Evolutionary conservation across 2,888 invertebrate genomes (phyloP), one percentile per base, ranked within the genome.

Genomic region (Uloborus plumipes): DNA sequence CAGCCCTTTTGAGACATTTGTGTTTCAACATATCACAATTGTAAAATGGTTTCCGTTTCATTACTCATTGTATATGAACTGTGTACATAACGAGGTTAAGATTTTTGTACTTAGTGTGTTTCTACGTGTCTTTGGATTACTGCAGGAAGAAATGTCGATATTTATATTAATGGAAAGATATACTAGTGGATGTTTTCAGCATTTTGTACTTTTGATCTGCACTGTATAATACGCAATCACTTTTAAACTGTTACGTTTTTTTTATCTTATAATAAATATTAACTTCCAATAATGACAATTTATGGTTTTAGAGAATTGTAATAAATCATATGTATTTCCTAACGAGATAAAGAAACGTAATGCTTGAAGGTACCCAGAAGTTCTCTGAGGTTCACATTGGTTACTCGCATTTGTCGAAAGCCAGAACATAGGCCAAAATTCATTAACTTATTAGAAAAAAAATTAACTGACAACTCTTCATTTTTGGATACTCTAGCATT

Each of bases 51-150:
- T 14, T 49, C 51, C 75, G 65, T 53, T 67, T 74, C 69, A n/a
- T 20, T 65, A 64, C 59, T 70, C 69, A 69, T 74, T 81, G 80
- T 81, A 81, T 61, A 73, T 62, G 69, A 51, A 58, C 64, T 22
- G 58, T 81, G 80, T 81, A 81, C 65, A 81, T 81, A 81, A 64
- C 58, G 53, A 62, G 64, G 69, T 81, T 81, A 74, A 81, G 62
- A 81, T 64, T 81, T 80, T 81, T 81, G 80, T 81, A 81, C 80
- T 75, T 81, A 70, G 74, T 74, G 80, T 81, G 80, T 81, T 81
- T 81, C 70, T 81, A 81, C 69, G 61, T 81, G 69, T 74, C 39
- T 74, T 70, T 65, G 58, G 69, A 69, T 73, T 73, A 73, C 18
- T 67, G 62, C 59, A 72, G 13, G 13, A 74, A 79, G 59, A n/a